phyloP scores from a whole-genome alignment of 2,888 invertebrate species.

The Byasa hedistus region DNA sequence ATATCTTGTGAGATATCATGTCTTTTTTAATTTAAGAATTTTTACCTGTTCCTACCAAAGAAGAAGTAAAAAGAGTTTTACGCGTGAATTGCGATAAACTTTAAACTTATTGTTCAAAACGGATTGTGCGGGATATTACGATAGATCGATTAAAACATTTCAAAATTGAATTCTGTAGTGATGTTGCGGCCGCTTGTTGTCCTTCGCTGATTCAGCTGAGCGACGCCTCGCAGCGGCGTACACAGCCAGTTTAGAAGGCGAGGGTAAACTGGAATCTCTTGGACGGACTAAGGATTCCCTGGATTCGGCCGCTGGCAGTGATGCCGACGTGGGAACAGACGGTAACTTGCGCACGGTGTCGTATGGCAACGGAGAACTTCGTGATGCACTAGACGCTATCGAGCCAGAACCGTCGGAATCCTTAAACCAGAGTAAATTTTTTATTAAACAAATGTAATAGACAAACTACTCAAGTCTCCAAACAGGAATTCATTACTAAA shows the following conservation, averaged over 20 bases:
- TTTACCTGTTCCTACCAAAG: no score
- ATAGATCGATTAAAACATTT: constrained; percentile 15
- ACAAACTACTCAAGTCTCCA: no score
- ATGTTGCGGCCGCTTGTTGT: constrained; percentile 77
- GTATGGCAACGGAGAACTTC: constrained; percentile 70
- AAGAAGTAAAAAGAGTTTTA: no score
- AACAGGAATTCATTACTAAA: no score
- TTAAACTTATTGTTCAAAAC: no score
- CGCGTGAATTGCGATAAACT: no score
- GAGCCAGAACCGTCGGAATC: constrained; percentile 74
- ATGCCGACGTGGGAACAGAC: constrained; percentile 74
- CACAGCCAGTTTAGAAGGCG: constrained; percentile 82
- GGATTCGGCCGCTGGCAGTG: constrained; percentile 75
- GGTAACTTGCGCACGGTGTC: constrained; percentile 70
- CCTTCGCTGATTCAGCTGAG: constrained; percentile 81
- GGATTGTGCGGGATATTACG: background rate
- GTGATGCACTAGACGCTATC: constrained; percentile 68
- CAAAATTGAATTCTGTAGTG: constrained; percentile 89
- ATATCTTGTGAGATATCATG: no score
- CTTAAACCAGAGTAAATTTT: constrained; percentile 42
- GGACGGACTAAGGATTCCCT: constrained; percentile 71
- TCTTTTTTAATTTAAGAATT: no score
- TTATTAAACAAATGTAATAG: no score
- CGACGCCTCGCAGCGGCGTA: constrained; percentile 76
- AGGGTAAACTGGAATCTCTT: constrained; percentile 78